Evolutionary conservation across 2,113 vertebrate species (phyloP).

Genomic region (Nicator chloris): DNA sequence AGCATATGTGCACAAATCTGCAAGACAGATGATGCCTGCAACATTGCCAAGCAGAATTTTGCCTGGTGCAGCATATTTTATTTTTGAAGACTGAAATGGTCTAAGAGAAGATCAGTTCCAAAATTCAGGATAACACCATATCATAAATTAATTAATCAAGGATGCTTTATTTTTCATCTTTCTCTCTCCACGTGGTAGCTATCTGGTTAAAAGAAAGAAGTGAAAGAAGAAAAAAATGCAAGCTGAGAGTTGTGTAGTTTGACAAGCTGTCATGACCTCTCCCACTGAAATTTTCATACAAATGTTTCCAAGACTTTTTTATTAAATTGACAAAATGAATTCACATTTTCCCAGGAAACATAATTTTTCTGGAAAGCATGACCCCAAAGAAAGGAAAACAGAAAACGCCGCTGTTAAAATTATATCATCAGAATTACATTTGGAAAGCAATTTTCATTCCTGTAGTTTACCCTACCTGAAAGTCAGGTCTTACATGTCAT

Average conservation of each 20-base stretch:
- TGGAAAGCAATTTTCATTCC: background rate
- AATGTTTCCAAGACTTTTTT: background rate
- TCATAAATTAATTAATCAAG: background rate
- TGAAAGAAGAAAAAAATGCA: background rate
- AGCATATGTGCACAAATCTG: background rate
- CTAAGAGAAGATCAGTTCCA: background rate
- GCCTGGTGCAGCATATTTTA: background rate
- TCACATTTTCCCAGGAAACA: background rate
- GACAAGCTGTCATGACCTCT: conserved; percentile 11
- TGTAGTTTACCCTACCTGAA: background rate
- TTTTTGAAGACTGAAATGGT: background rate
- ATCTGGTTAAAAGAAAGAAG: background rate
- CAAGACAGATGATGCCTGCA: background rate
- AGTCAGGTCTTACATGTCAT: background rate
- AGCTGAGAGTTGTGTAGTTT: background rate
- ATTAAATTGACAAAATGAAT: background rate
- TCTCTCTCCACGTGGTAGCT: background rate
- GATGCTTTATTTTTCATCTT: background rate
- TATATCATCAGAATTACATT: background rate
- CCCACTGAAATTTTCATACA: background rate
- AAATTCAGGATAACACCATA: background rate
- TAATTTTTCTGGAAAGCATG: background rate
- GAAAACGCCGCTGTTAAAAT: background rate
- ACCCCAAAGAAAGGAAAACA: background rate
- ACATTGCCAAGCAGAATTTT: background rate